A percentile compares a stretch with the other conserved stretches of the same genome.
phyloP scores from a whole-genome alignment of 1,140 invertebrate species.

The Lordiphosa mommai region DNA sequence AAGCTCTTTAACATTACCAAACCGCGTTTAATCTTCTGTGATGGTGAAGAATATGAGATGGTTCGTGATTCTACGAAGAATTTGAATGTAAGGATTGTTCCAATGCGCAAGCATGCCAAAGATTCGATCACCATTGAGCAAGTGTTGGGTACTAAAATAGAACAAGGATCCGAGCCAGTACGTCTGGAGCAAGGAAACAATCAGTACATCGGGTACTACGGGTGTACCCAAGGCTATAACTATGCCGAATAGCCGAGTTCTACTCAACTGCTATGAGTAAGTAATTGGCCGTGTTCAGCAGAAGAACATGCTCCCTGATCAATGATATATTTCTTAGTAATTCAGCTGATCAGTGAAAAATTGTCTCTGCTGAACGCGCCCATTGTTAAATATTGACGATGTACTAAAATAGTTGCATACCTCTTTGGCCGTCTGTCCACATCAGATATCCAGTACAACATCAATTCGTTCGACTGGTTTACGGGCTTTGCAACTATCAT shows the following conservation, averaged over 20 bases:
- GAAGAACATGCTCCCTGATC: too few relatives aligned
- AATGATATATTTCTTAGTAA: too few relatives aligned
- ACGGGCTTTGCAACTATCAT: conserved; percentile 23
- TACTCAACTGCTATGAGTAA: too few relatives aligned
- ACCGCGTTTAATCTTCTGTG: conserved; percentile 34
- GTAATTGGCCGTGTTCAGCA: too few relatives aligned
- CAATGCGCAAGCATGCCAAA: conserved; percentile 11
- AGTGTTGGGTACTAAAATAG: not conserved
- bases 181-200: conserved; percentile 9
- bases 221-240: conserved; percentile 88
- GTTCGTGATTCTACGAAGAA: not conserved
- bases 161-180: conserved; percentile 1
- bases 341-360: too few relatives aligned
- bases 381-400: too few relatives aligned
- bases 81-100: conserved; percentile 13
- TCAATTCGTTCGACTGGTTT: conserved; percentile 47
- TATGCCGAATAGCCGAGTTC: too few relatives aligned
- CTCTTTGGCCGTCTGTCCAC: conserved; percentile 26
- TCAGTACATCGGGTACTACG: conserved; percentile 85
- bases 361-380: too few relatives aligned
- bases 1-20: conserved; percentile 25
- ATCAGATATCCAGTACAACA: conserved; percentile 37
- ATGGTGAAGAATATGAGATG: conserved; percentile 22
- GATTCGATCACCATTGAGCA: conserved; percentile 3
- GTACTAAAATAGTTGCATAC: too few relatives aligned